Evolutionary conservation across 1,140 invertebrate genomes (phyloP).

Genomic region (Mamestra configurata): DNA sequence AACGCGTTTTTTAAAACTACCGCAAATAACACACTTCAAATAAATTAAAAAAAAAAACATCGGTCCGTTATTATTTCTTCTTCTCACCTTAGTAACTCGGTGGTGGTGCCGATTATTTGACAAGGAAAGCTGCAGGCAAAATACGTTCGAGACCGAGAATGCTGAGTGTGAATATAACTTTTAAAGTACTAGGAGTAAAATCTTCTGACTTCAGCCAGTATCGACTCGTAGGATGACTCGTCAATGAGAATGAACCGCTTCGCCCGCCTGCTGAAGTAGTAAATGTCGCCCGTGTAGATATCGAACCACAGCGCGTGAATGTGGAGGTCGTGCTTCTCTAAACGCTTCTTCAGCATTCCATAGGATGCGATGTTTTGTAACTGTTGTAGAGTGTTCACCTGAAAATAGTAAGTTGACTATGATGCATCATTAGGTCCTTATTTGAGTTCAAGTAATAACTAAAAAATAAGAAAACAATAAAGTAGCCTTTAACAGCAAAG

Average conservation of each 20-base stretch:
- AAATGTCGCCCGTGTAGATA: constrained; percentile 98
- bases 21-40: too few relatives aligned
- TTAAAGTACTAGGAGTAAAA: constrained; percentile 91
- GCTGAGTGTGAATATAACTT: not conserved
- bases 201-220: constrained; percentile 93
- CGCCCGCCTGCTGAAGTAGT: constrained; percentile 95
- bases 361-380: constrained; percentile 98
- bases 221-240: constrained; percentile 92
- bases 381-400: constrained; percentile 98
- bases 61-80: too few relatives aligned
- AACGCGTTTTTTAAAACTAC: too few relatives aligned
- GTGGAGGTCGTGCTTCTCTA: constrained; percentile 94
- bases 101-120: not conserved
- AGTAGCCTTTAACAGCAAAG: too few relatives aligned
- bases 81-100: too few relatives aligned
- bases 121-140: not conserved
- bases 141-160: constrained; percentile 15
- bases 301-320: constrained; percentile 99
- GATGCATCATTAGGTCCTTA: too few relatives aligned
- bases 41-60: too few relatives aligned
- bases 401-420: constrained; percentile 66
- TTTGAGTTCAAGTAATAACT: too few relatives aligned
- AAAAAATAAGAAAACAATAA: too few relatives aligned
- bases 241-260: constrained; percentile 96
- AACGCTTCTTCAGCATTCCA: constrained; percentile 95